A percentile compares a stretch with the other conserved stretches of the same genome.
Conservation (phyloP, 2,888 invertebrate species). For the Dolichomitus sp. region DNA sequence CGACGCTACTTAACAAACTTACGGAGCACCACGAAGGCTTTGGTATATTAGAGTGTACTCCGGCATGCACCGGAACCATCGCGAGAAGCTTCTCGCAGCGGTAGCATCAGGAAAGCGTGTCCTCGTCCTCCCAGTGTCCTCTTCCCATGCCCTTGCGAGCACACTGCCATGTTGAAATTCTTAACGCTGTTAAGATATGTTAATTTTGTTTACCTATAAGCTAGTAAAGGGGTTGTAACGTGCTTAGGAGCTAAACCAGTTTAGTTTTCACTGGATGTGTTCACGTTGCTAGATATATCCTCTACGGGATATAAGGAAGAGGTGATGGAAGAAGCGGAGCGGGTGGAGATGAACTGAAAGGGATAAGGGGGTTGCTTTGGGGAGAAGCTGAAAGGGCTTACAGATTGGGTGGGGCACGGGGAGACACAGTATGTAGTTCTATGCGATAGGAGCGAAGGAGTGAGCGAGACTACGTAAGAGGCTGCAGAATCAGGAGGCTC, state of each 20-base stretch:
- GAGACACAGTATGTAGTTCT: conserved; percentile 22
- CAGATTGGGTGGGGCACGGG: conserved; percentile 36
- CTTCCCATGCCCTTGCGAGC: conserved; percentile 54
- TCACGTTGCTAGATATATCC: conserved; percentile 79
- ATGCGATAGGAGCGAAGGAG: conserved; percentile 40
- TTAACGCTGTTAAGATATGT: conserved; percentile 86
- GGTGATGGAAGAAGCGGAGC: conserved; percentile 44
- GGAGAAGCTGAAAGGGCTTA: conserved; percentile 69
- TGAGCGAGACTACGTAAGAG: conserved; percentile 41
- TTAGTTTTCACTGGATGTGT: conserved; percentile 83
- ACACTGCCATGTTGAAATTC: conserved; percentile 79
- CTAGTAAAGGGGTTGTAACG: conserved; percentile 86
- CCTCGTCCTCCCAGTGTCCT: conserved; percentile 66
- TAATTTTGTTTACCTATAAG: conserved; percentile 87
- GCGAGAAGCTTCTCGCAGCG: conserved; percentile 47
- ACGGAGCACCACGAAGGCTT: conserved; percentile 71
- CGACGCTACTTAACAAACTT: conserved; percentile 85
- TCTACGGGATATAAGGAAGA: conserved; percentile 66
- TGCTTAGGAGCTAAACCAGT: conserved; percentile 86
- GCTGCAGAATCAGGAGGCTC: conserved; percentile 39
- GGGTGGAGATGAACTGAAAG: conserved; percentile 31
- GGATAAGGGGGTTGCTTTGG: conserved; percentile 51
- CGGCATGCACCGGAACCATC: conserved; percentile 25
- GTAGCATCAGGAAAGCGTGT: conserved; percentile 65
- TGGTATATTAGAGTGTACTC: conserved; percentile 55